Conservation (phyloP, 2,113 vertebrate species). For the Burhinus oedicnemus region DNA sequence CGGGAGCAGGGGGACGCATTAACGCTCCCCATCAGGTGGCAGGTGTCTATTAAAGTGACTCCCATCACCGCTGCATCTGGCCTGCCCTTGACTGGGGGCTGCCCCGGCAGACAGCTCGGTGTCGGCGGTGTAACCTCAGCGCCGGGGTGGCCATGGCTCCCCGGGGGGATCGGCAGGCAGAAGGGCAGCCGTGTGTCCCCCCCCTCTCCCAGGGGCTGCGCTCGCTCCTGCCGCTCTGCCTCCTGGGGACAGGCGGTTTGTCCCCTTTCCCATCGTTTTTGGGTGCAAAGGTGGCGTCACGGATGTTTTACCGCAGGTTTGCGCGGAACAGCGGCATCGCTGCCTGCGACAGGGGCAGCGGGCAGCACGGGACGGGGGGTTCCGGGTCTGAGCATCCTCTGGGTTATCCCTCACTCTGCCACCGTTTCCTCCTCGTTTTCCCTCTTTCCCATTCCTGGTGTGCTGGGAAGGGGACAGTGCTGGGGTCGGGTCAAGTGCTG, state of each 20-base stretch:
- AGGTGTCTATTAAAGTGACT: constrained; percentile 44
- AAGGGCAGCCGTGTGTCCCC: not conserved
- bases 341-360: not conserved
- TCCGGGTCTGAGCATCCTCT: not conserved
- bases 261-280: not conserved
- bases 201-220: not conserved
- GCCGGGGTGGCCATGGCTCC: rapidly evolving
- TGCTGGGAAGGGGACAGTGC: not conserved
- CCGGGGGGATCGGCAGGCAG: not conserved
- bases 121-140: not conserved
- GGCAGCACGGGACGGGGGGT: too few species aligned
- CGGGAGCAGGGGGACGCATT: not conserved
- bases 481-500: rapidly evolving
- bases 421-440: rapidly evolving
- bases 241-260: not conserved
- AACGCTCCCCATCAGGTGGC: not conserved
- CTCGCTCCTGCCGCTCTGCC: not conserved
- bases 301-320: not conserved
- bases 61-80: not conserved
- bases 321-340: rapidly evolving
- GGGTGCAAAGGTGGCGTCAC: not conserved
- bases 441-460: not conserved
- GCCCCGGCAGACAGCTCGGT: not conserved
- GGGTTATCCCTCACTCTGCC: not conserved
- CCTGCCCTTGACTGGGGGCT: not conserved